phyloP scores from a whole-genome alignment of 64 coral and sea anemone species.

The Montipora cactus region DNA sequence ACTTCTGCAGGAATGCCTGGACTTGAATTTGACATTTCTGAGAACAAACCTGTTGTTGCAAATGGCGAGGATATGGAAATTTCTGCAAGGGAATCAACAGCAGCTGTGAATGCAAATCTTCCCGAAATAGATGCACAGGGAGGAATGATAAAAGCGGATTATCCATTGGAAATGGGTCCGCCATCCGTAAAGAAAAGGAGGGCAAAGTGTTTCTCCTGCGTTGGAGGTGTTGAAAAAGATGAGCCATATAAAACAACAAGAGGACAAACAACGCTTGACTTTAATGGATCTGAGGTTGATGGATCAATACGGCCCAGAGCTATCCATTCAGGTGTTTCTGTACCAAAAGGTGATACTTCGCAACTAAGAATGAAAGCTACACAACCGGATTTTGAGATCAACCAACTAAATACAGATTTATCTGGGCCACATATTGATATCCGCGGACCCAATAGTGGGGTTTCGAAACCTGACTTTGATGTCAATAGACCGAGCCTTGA shows the following conservation, averaged over 20 bases:
- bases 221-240: constrained; percentile 11
- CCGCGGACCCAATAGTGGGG: neutral
- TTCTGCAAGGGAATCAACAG: neutral
- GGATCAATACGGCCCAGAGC: neutral
- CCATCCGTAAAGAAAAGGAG: constrained; percentile 7
- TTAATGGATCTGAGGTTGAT: too few species aligned
- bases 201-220: constrained; percentile 3
- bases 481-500: neutral
- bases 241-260: neutral
- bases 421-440: neutral
- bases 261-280: neutral
- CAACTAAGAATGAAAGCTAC: too few species aligned
- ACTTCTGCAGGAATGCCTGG: neutral
- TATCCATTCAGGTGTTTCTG: neutral
- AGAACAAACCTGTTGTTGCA: too few species aligned
- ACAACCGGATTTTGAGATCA: neutral
- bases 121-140: neutral
- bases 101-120: neutral
- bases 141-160: neutral
- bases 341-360: neutral
- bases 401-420: neutral
- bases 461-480: neutral
- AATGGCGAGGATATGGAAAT: neutral
- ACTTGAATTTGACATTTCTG: neutral
- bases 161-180: neutral